Evolutionary conservation across 2,797 vertebrate species (phyloP).

Genomic region (Cottoperca gobio): DNA sequence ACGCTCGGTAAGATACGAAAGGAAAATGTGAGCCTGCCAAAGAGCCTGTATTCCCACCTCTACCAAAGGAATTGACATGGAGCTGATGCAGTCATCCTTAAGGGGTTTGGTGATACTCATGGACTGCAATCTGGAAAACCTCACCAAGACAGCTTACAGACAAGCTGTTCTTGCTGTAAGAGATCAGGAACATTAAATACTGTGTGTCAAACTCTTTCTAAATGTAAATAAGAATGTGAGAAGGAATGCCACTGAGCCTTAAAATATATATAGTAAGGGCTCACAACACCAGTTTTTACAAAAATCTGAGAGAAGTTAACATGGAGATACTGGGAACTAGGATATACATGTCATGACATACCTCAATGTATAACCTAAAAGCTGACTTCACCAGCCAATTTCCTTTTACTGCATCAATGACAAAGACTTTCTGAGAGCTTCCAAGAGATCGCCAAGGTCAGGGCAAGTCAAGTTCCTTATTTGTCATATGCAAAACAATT

Average conservation of each 20-base stretch:
- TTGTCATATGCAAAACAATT: too few relatives aligned
- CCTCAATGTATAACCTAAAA: neutral
- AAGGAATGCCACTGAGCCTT: neutral
- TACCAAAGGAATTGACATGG: neutral
- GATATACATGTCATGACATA: neutral
- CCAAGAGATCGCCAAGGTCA: neutral
- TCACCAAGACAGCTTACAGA: too few relatives aligned
- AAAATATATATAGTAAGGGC: neutral
- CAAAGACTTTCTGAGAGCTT: neutral
- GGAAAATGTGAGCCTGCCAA: constrained; percentile 10
- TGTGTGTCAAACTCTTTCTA: neutral
- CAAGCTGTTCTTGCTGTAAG: neutral
- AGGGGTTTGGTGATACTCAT: constrained; percentile 2
- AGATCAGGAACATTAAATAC: neutral
- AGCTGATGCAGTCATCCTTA: neutral
- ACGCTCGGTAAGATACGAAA: constrained; percentile 11
- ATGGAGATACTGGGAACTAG: neutral
- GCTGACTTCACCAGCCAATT: neutral
- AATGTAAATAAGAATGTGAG: neutral
- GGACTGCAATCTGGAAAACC: neutral
- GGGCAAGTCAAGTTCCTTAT: neutral
- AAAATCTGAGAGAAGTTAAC: neutral
- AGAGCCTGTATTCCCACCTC: constrained; percentile 4
- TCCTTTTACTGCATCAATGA: neutral
- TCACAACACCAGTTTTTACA: neutral